Base-by-base conservation (phyloP, 2,888 invertebrate genomes). In the Danaus chrysippus region DNA sequence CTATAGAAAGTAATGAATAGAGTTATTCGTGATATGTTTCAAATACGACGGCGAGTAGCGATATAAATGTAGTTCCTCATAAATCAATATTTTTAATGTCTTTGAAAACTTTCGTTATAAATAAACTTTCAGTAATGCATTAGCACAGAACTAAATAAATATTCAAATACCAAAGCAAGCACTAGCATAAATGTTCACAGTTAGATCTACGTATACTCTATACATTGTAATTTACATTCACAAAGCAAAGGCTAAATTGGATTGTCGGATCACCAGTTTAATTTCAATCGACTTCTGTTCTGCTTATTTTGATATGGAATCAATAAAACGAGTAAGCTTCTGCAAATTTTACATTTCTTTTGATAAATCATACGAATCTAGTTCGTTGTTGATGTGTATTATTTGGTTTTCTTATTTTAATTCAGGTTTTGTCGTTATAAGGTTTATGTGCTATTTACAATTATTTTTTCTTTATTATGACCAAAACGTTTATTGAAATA, bases 171-270 rank as follows among this genome's bases (percentile, higher is more conserved):
- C 9, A 17, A 11, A 49, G 17, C 13, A 49, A 17, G 15, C 17
- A 17, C 10, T 5, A 10, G 17, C 9, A 49, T 49, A 49, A 17
- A 49, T 15, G 1, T 17, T 49, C 49, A 49, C 49, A 17, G 10
- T 49, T 17, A 17, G 15, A 10, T 10, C 49, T 17, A 11, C 17
- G 23, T 15, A 17, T 10, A 49, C 49, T 5, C 23, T 34, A 49
- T 17, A 49, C 49, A 76, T 78, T 77, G 78, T 81, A 76, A 78
- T 77, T 81, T 73, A 71, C 73, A 72, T 71, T 70, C 72, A 74
- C 75, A 76, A 76, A 76, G 75, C 74, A 69, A 68, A 70, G 63
- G 72, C 73, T 72, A 82, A 82, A 83, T 83, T 81, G 81, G 79
- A 81, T 81, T 77, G 78, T 75, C 70, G 71, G 71, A 58, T 68